phyloP scores from a whole-genome alignment of 2,797 vertebrate species.

The Leptodactylus fallax region DNA sequence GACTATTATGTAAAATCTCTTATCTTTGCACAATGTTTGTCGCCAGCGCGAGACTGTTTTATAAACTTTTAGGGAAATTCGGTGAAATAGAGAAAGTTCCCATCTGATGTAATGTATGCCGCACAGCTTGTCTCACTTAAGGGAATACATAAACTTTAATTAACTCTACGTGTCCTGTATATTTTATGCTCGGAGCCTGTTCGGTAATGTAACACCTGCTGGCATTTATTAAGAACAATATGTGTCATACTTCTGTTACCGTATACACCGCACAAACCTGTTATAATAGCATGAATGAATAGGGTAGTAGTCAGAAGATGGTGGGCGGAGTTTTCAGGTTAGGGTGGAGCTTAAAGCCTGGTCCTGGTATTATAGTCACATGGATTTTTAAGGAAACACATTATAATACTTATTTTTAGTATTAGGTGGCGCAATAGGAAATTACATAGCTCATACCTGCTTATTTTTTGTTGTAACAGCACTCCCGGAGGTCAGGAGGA shows the following conservation, averaged over 20 bases:
- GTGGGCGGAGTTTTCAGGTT: no score
- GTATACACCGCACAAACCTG: not conserved
- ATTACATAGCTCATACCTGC: not conserved
- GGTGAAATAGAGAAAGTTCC: conserved; percentile 23
- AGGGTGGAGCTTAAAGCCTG: no score
- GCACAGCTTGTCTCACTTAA: conserved; percentile 23
- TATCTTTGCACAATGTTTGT: not conserved
- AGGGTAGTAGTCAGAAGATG: no score
- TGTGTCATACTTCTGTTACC: not conserved
- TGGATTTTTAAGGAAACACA: no score
- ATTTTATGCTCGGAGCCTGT: not conserved
- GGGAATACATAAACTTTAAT: conserved; percentile 6
- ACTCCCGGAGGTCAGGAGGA: not conserved
- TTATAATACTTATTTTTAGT: not conserved
- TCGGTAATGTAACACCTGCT: not conserved
- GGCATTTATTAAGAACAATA: not conserved
- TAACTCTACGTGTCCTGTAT: conserved; percentile 12
- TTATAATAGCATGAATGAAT: not conserved
- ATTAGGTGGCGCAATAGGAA: not conserved
- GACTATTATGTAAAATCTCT: not conserved
- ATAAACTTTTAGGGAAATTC: conserved; percentile 29
- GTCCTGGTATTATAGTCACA: no score
- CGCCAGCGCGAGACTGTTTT: not conserved
- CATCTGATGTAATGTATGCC: conserved; percentile 25
- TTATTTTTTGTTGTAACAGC: not conserved